Percentiles rank a stretch among this genome's conserved stretches.
These are phyloP conservation scores for Thaleichthys pacificus DNA, from an alignment of 2,797 vertebrate genomes.

Conservation along the genomic window DNA sequence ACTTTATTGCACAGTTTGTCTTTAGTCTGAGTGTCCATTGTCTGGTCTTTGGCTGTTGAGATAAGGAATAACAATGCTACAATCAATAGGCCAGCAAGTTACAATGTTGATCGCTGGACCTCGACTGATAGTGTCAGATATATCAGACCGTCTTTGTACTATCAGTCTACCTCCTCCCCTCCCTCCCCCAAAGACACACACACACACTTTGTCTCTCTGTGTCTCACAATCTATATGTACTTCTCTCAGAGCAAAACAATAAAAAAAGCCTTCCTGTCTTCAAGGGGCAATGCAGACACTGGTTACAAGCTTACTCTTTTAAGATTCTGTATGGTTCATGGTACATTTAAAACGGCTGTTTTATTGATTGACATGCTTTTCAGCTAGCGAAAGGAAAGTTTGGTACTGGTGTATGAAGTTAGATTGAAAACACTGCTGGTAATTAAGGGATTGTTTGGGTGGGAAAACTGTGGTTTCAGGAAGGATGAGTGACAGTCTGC, in stretches of 20 bases:
- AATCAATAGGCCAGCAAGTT: constrained; percentile 39
- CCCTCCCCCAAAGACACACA: not conserved
- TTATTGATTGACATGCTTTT: no score
- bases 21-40: constrained; percentile 30
- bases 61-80: constrained; percentile 47
- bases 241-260: not conserved
- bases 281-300: no score
- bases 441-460: constrained; percentile 9
- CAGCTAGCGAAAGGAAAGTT: no score
- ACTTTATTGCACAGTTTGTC: constrained; percentile 16
- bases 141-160: constrained; percentile 34
- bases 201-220: not conserved
- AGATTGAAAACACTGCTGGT: no score
- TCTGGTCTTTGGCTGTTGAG: constrained; percentile 39
- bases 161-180: constrained; percentile 10
- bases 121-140: constrained; percentile 38
- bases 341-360: no score
- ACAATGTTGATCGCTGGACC: constrained; percentile 29
- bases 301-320: no score
- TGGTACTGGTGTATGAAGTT: no score
- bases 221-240: not conserved
- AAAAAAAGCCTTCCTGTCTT: not conserved
- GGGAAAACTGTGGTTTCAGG: constrained; percentile 27
- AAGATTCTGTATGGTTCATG: no score
- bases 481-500: constrained; percentile 49